Evolutionary conservation across 2,113 vertebrate genomes (phyloP), one percentile per base, ranked within the genome.

Genomic region (Salminus brasiliensis): DNA sequence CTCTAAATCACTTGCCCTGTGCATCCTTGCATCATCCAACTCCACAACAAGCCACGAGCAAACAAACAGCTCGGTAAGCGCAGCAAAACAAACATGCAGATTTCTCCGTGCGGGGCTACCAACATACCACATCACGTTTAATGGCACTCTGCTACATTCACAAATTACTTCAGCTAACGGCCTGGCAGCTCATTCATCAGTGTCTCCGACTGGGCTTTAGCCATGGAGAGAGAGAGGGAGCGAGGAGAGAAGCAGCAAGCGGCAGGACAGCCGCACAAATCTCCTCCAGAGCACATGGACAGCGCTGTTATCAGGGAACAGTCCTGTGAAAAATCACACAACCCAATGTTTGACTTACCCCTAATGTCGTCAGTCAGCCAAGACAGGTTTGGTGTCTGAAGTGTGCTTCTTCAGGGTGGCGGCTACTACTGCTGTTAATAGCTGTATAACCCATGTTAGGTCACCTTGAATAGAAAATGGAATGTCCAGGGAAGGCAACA

Each of bases 1-100:
- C 25, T 45, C 45, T 67, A 66, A 62, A 76, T 76, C 74, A 67
- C 59, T 59, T 57, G 57, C 52, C 71, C 62, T 32, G 74, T 6
- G 29, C 74, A 52, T 66, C 27, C 16, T 47, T 66, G 59, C 39
- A 72, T 47, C 18, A 27, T 45, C 25, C 29, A 23, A 47, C 60
- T 47, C 73, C 39, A 41, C 45, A 76, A 67, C 21, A 52, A 49
- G 10, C 43, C 10, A n/a, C 9, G 25, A 65, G 23, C 41, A 65
- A 76, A 76, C 25, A 65, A 75, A 75, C 25, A 49, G 27, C 57
- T 60, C 15, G 13, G 57, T 60, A 57, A 76, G 29, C n/a, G 15
- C 25, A 49, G 25, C 36, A 74, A 71, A 75, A 63, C 18, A 68
- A 55, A 55, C 52, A 55, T 55, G 52, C 52, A 55, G 52, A 55